phyloP scores from a whole-genome alignment of 2,888 invertebrate genomes.

The Protodeltote pygarga region DNA sequence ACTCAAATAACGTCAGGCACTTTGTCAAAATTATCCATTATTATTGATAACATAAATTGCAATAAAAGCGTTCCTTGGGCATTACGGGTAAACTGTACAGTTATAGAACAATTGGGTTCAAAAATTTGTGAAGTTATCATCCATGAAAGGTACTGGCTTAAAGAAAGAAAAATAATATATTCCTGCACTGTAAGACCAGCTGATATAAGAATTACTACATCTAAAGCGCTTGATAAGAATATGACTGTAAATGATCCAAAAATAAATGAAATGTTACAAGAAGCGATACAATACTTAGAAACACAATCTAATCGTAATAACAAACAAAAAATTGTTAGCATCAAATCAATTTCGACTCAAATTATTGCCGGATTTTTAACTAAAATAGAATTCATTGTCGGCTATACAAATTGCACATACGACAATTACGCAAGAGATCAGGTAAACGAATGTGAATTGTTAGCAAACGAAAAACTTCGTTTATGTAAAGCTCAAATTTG shows the following conservation, averaged over 20 bases:
- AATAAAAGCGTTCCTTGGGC: constrained; percentile 55
- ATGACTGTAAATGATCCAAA: constrained; percentile 56
- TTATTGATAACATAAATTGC: constrained; percentile 67
- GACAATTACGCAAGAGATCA: constrained; percentile 50
- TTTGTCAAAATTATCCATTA: constrained; percentile 65
- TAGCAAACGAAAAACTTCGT: constrained; percentile 61
- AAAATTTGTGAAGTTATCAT: constrained; percentile 69
- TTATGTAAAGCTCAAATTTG: constrained; percentile 75
- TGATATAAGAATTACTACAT: constrained; percentile 58
- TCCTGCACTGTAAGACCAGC: constrained; percentile 62
- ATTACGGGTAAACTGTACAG: constrained; percentile 61
- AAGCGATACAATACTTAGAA: constrained; percentile 74
- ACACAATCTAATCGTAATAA: constrained; percentile 64
- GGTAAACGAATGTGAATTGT: constrained; percentile 59
- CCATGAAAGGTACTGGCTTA: constrained; percentile 62
- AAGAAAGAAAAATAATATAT: constrained; percentile 64
- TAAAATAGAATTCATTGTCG: constrained; percentile 87
- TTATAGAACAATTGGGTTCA: constrained; percentile 59
- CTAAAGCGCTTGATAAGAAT: constrained; percentile 33
- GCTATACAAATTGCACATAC: constrained; percentile 84
- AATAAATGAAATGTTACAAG: constrained; percentile 65
- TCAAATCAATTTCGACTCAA: constrained; percentile 79
- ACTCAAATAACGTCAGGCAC: constrained; percentile 62
- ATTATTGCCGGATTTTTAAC: constrained; percentile 86
- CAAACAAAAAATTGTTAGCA: constrained; percentile 69